phyloP scores from a whole-genome alignment of 2,113 vertebrate genomes.

The Equus przewalskii region DNA sequence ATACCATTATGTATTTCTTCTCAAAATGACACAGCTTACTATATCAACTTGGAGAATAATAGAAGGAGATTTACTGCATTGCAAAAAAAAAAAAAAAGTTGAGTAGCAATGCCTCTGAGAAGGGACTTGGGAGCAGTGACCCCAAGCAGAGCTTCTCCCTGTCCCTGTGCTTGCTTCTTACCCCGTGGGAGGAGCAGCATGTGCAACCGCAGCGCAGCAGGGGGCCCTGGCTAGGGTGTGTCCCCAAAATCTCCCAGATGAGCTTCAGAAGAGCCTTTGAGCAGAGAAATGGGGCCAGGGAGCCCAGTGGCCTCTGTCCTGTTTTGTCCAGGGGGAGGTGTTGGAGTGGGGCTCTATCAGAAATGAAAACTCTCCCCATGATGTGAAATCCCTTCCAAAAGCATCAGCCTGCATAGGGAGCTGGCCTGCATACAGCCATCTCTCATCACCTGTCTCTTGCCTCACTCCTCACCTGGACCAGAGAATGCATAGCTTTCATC shows the following conservation, averaged over 20 bases:
- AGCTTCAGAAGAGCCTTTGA: neutral
- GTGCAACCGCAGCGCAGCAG: neutral
- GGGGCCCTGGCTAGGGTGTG: neutral
- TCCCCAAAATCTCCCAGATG: no score
- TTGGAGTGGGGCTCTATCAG: neutral
- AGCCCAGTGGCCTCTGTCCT: neutral
- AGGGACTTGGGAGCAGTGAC: neutral
- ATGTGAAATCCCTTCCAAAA: neutral
- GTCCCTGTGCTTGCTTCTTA: neutral
- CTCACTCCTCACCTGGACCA: neutral
- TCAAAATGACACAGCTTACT: constrained; percentile 89
- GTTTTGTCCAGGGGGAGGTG: neutral
- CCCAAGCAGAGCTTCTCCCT: neutral
- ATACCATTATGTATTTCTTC: constrained; percentile 91
- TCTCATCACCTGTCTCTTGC: neutral
- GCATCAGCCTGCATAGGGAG: neutral
- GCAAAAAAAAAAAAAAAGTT: constrained; percentile 75
- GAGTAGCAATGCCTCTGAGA: constrained; percentile 67
- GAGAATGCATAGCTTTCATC: neutral
- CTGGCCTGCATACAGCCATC: no score
- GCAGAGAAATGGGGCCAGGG: neutral
- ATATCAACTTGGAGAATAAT: constrained; percentile 88
- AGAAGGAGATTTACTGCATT: constrained; percentile 87
- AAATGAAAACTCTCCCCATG: neutral
- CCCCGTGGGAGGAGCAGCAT: accelerated